phyloP scores from a whole-genome alignment of 2,888 invertebrate species.

The Urechis unicinctus region DNA sequence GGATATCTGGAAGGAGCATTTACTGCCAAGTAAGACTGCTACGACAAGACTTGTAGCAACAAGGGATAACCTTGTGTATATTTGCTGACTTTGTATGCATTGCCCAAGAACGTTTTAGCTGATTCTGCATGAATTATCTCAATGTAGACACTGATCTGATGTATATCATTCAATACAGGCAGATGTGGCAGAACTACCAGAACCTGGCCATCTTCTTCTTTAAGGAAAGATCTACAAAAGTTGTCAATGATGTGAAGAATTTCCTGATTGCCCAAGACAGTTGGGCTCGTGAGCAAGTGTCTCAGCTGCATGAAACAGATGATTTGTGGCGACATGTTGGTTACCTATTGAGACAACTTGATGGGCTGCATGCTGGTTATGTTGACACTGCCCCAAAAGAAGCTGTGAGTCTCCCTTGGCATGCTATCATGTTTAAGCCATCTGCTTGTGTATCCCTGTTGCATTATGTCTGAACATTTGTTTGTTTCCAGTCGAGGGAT shows the following conservation, averaged over 20 bases:
- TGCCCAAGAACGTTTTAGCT: not conserved
- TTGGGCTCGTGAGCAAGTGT: slow-evolving; percentile 31
- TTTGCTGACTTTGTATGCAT: too few relatives aligned
- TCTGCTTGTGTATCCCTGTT: not conserved
- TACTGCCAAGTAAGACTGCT: slow-evolving; percentile 39
- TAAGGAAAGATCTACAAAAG: not conserved
- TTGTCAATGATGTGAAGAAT: slow-evolving; percentile 20
- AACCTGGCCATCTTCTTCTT: slow-evolving; percentile 28
- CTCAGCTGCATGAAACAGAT: slow-evolving; percentile 20
- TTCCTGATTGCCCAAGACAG: slow-evolving; percentile 31
- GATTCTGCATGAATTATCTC: not conserved
- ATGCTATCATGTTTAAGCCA: not conserved
- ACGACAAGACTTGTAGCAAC: too few relatives aligned
- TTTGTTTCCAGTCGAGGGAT: slow-evolving; percentile 9
- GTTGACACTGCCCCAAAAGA: too few relatives aligned
- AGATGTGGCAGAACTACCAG: slow-evolving; percentile 35
- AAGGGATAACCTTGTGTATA: too few relatives aligned
- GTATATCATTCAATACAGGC: slow-evolving; percentile 25
- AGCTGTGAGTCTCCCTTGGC: slow-evolving; percentile 10
- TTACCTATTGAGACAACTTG: slow-evolving; percentile 37
- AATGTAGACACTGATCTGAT: not conserved
- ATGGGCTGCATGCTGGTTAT: slow-evolving; percentile 40
- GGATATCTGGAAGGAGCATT: slow-evolving; percentile 39
- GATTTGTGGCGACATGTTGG: slow-evolving; percentile 37
- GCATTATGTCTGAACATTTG: not conserved